Conservation (phyloP, 2,888 invertebrate species). For the Monoplex corrugatus region DNA sequence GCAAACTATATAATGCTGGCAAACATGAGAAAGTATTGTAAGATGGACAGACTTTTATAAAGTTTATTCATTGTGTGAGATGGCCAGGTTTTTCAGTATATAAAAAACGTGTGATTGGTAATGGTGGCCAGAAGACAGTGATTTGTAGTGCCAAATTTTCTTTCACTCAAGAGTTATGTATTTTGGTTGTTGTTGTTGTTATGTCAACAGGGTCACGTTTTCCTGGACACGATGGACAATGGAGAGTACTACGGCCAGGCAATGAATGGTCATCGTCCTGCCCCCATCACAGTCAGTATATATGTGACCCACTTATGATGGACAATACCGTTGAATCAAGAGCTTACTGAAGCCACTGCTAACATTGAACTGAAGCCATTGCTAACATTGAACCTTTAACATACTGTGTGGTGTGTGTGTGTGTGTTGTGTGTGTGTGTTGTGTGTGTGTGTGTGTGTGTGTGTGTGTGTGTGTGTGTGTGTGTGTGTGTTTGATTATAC, state of each 20-base stretch:
- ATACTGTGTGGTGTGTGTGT: background rate
- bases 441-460: background rate
- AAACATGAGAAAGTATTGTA: too few species aligned
- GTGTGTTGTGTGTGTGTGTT: background rate
- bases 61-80: too few species aligned
- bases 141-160: too few species aligned
- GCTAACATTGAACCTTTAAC: too few species aligned
- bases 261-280: slow-evolving; percentile 74
- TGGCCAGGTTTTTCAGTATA: too few species aligned
- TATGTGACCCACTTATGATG: background rate
- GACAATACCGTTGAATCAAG: background rate
- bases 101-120: too few species aligned
- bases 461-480: background rate
- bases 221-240: slow-evolving; percentile 78
- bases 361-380: too few species aligned
- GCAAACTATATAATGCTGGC: too few species aligned
- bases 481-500: background rate
- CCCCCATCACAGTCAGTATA: slow-evolving; percentile 73
- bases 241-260: slow-evolving; percentile 79
- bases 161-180: background rate
- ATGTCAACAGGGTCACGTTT: slow-evolving; percentile 77
- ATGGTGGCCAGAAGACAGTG: too few species aligned
- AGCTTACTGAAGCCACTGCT: background rate
- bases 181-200: background rate
- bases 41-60: too few species aligned